Conservation (phyloP, 2,797 vertebrate genomes). For the Spinus olivaceus region DNA sequence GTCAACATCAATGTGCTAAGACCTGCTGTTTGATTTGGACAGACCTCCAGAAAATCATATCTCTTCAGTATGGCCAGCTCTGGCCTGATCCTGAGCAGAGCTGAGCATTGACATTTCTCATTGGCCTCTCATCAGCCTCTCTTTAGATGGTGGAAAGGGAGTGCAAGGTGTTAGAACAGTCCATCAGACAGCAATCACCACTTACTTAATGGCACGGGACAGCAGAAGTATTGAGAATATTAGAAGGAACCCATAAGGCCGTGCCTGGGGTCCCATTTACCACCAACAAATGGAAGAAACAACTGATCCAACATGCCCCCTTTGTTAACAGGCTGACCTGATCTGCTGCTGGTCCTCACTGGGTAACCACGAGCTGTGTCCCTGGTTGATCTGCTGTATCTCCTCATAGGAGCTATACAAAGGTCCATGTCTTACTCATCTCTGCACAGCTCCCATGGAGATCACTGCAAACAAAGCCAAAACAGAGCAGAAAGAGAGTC, state of each 20-base stretch:
- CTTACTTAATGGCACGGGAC: background rate
- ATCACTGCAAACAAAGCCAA: background rate
- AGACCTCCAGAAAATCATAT: background rate
- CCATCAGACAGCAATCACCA: background rate
- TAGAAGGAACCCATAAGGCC: background rate
- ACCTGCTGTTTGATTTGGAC: background rate
- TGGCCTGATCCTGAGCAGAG: background rate
- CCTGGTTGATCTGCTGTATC: background rate
- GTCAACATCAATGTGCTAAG: accelerated
- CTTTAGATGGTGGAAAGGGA: background rate
- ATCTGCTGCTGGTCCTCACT: background rate
- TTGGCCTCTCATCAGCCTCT: background rate
- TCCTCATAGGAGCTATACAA: background rate
- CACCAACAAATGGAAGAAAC: background rate
- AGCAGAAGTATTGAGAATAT: background rate
- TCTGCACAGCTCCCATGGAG: background rate
- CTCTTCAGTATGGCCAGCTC: background rate
- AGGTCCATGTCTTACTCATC: background rate
- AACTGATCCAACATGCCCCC: background rate
- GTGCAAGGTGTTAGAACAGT: background rate
- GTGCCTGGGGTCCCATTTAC: background rate
- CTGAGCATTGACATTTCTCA: background rate
- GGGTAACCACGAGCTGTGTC: background rate
- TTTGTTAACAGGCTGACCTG: background rate
- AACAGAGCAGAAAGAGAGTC: background rate